Conservation (phyloP, 1,140 invertebrate genomes). For the Apis laboriosa region DNA sequence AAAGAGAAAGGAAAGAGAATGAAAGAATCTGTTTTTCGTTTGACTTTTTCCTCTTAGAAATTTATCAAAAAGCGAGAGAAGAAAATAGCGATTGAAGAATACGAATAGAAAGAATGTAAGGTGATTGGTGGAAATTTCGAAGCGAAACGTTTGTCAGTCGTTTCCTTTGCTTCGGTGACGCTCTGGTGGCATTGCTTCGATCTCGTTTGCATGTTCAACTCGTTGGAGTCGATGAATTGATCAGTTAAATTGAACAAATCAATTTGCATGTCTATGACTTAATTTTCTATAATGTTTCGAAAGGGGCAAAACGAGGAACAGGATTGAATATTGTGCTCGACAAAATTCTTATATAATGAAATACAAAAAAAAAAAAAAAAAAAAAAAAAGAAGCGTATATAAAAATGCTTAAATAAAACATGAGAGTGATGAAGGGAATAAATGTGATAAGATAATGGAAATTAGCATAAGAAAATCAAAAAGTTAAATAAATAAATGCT, state of each 20-base stretch:
- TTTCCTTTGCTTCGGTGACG: background rate
- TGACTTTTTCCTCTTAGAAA: background rate
- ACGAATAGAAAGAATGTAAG: background rate
- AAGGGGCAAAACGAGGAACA: background rate
- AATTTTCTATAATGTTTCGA: conserved; percentile 11
- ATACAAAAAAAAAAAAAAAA: too few relatives aligned
- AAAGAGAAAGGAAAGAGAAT: background rate
- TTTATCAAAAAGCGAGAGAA: background rate
- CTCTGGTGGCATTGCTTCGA: background rate
- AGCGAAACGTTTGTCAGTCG: background rate
- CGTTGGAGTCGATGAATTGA: conserved; percentile 9
- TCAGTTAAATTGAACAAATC: conserved; percentile 15
- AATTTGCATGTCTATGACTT: conserved; percentile 37
- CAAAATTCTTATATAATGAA: background rate
- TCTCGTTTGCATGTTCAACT: conserved; percentile 21
- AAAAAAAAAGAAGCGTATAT: background rate
- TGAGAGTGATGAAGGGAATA: background rate
- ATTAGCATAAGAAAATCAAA: background rate
- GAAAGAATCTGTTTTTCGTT: background rate
- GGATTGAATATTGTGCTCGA: background rate
- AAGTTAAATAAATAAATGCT: background rate
- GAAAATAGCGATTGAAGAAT: background rate
- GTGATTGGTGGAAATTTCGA: background rate
- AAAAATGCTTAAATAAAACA: background rate
- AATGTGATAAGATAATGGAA: background rate